Evolutionary conservation across 1,140 invertebrate species (phyloP).

Genomic region (Heliothis virescens): DNA sequence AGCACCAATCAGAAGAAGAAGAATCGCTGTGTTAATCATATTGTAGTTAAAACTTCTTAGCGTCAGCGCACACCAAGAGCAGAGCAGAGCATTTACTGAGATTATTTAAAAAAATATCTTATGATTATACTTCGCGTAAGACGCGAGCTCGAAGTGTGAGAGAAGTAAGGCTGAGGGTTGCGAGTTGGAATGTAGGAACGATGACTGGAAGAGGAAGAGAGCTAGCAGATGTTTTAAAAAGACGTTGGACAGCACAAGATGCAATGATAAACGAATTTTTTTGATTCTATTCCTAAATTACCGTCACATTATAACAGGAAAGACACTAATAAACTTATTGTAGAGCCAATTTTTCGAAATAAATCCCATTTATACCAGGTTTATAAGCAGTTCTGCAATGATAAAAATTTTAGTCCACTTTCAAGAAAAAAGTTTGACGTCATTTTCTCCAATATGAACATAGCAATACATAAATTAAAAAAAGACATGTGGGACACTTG

Average conservation of each 20-base stretch:
- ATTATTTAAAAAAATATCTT: too few relatives aligned
- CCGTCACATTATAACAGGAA: background rate
- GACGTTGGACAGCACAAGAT: background rate
- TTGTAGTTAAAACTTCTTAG: too few relatives aligned
- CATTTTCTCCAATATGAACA: background rate
- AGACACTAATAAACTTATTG: background rate
- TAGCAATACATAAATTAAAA: background rate
- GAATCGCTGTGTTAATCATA: too few relatives aligned
- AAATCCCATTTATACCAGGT: background rate
- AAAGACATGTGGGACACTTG: constrained; percentile 3
- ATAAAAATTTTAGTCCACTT: background rate
- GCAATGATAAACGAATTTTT: background rate
- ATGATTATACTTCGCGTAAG: too few relatives aligned
- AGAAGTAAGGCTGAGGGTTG: too few relatives aligned
- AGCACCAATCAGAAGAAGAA: too few relatives aligned
- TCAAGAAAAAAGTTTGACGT: background rate
- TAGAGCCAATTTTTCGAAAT: background rate
- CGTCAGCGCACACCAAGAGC: too few relatives aligned
- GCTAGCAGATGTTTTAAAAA: too few relatives aligned
- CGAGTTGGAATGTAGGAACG: too few relatives aligned
- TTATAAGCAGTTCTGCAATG: background rate
- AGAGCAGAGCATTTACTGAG: too few relatives aligned
- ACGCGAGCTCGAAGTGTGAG: too few relatives aligned
- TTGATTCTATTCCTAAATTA: background rate
- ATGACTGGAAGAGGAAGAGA: too few relatives aligned